A percentile compares a stretch with the other conserved stretches of the same genome.
These are phyloP conservation scores for Drosophila lini DNA, from an alignment of 1,140 invertebrate species.

Conservation along the genomic window DNA sequence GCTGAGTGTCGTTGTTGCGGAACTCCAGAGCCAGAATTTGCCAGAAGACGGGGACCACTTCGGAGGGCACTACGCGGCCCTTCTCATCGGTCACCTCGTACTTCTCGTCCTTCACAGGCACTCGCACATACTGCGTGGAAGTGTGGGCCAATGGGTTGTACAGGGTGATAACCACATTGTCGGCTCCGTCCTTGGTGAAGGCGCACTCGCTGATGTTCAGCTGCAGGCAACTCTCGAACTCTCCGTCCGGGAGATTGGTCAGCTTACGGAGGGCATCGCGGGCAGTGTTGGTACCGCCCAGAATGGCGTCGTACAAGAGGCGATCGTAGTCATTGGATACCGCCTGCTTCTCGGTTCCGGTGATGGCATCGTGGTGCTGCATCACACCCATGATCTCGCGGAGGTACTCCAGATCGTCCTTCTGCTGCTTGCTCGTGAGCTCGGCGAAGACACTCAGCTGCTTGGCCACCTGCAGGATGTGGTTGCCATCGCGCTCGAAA, in stretches of 20 bases:
- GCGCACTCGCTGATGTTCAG: constrained; percentile 88
- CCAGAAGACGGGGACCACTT: constrained; percentile 88
- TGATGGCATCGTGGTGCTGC: constrained; percentile 96
- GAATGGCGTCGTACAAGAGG: constrained; percentile 61
- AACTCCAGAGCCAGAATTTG: constrained; percentile 87
- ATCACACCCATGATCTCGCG: constrained; percentile 89
- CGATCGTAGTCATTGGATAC: constrained; percentile 94
- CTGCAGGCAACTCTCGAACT: constrained; percentile 87
- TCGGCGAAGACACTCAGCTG: constrained; percentile 85
- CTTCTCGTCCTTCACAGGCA: constrained; percentile 88
- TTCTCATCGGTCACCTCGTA: constrained; percentile 88
- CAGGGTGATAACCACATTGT: constrained; percentile 88
- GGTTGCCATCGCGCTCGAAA: constrained; percentile 91
- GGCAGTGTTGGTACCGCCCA: constrained; percentile 50
- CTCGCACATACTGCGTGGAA: constrained; percentile 88
- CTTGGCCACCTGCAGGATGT: constrained; percentile 90
- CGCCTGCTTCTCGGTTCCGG: constrained; percentile 95
- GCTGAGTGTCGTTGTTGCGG: constrained; percentile 86
- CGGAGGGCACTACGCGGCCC: constrained; percentile 77
- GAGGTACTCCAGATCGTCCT: constrained; percentile 73
- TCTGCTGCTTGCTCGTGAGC: constrained; percentile 33
- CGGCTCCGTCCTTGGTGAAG: constrained; percentile 83
- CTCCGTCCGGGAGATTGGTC: constrained; percentile 85
- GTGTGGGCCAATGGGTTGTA: constrained; percentile 93
- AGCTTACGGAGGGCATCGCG: constrained; percentile 64